Percentiles rank a stretch among this genome's conserved stretches.
These are phyloP conservation scores for Oceanodroma leucorhoa DNA, from an alignment of 2,797 vertebrate species.

Conservation along the genomic window DNA sequence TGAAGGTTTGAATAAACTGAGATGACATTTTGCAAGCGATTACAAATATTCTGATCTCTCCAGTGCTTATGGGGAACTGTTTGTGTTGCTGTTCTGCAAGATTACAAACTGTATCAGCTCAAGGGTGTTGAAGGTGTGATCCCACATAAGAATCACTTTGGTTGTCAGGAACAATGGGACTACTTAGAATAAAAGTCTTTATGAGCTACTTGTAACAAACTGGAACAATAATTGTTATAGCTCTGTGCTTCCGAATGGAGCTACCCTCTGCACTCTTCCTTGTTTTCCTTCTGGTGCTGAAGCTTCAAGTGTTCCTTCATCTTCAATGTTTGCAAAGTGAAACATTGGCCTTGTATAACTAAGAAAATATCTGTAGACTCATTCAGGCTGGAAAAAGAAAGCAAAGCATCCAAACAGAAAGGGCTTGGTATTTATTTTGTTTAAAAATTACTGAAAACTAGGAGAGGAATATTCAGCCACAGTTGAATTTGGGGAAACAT, in stretches of 20 bases:
- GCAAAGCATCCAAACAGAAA: constrained; percentile 32
- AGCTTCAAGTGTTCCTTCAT: constrained; percentile 78
- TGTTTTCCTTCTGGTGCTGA: constrained; percentile 88
- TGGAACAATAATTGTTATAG: constrained; percentile 59
- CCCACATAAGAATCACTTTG: constrained; percentile 56
- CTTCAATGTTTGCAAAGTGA: constrained; percentile 66
- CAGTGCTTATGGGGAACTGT: background rate
- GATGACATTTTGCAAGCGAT: background rate
- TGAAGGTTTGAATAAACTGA: background rate
- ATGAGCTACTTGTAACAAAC: constrained; percentile 65
- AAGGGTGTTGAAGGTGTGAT: constrained; percentile 22
- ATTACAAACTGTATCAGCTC: background rate
- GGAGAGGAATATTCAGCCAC: constrained; percentile 7
- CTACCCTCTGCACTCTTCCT: constrained; percentile 71
- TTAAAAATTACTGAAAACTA: constrained; percentile 41
- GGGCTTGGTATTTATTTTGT: constrained; percentile 60
- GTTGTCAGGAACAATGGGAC: constrained; percentile 39
- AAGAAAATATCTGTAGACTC: constrained; percentile 49
- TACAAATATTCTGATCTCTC: constrained; percentile 1
- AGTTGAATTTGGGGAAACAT: background rate
- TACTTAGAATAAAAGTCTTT: constrained; percentile 40
- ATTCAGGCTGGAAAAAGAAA: constrained; percentile 60
- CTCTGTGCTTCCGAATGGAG: constrained; percentile 78
- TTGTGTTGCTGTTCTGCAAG: constrained; percentile 38
- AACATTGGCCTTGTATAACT: constrained; percentile 63